Base-by-base conservation (phyloP, 2,797 vertebrate genomes). In the Rhodeus uyekii region DNA sequence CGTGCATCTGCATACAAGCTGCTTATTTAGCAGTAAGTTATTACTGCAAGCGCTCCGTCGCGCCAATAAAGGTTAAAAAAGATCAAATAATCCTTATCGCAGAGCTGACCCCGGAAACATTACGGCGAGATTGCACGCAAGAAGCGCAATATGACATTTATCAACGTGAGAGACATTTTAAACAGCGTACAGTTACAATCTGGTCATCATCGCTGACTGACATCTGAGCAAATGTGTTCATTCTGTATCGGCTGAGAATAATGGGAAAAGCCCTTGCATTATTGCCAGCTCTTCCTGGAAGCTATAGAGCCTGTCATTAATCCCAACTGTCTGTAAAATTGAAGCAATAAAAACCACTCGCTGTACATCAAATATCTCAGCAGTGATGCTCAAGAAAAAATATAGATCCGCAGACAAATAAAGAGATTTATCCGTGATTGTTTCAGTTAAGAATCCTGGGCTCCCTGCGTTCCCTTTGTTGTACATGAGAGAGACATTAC, bases 311-410 rank as follows among this genome's bases (percentile, higher is more conserved):
- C 90, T 88, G 89, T 94, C 93, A 94, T 94, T 93, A 94, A 94
- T 95, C 93, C 94, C 93, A 93, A 93, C 93, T 93, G 93, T 93
- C 93, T 94, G 91, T 94, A 94, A 93, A 95, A 95, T 93, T 94
- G 94, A 93, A 93, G 94, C 92, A 94, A 94, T 95, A 94, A 94
- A 94, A 94, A 91, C 85, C 89, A 85, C 90, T 90, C 90, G 90
- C 88, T 87, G 90, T 89, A 91, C 91, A 91, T 94, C 90, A 92
- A 89, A 94, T 93, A 93, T 93, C 88, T 86, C 89, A 86, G 85
- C 53, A 38, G 27, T 68, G 63, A 83, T 87, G 85, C 83, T 82
- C 75, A 55, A 69, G 90, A 89, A 92, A 93, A 94, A 91, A 92
- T 93, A 94, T 94, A 93, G 92, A 94, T 94, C 93, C 87, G 3